Evolutionary conservation across 2,888 invertebrate genomes (phyloP).

Genomic region (Leistus spinibarbis): DNA sequence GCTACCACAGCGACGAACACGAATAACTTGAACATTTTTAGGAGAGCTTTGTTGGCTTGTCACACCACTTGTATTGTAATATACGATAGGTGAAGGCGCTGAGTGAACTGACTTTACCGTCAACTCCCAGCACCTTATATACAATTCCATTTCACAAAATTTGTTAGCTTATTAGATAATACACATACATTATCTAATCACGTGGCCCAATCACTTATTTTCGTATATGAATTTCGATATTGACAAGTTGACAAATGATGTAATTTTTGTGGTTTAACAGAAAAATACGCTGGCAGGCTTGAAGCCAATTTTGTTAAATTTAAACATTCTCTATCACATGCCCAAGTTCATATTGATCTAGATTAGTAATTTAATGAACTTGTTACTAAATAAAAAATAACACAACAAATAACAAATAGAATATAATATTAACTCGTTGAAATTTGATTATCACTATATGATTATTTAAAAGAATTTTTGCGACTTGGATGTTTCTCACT

Average conservation of each 20-base stretch:
- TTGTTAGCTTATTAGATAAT: neutral
- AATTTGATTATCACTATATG: no score
- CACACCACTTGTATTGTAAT: neutral
- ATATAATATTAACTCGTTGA: no score
- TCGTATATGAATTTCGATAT: neutral
- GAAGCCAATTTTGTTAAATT: neutral
- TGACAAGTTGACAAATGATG: neutral
- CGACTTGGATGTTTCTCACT: no score
- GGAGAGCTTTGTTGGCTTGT: neutral
- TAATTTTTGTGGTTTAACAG: neutral
- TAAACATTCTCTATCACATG: neutral
- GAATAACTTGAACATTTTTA: slow-evolving; percentile 22
- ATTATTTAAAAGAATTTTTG: no score
- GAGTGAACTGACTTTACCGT: neutral
- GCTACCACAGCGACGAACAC: slow-evolving; percentile 55
- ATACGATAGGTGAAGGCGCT: slow-evolving; percentile 3
- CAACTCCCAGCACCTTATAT: neutral
- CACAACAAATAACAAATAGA: neutral
- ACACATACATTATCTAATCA: neutral
- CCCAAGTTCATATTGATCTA: neutral
- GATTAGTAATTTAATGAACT: neutral
- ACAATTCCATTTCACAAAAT: neutral
- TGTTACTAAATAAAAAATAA: neutral
- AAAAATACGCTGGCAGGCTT: neutral
- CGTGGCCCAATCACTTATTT: neutral